A percentile compares a stretch with the other conserved stretches of the same genome.
These are phyloP conservation scores for Aphelinus atriplicis DNA, from an alignment of 1,140 invertebrate species.

Conservation along the genomic window DNA sequence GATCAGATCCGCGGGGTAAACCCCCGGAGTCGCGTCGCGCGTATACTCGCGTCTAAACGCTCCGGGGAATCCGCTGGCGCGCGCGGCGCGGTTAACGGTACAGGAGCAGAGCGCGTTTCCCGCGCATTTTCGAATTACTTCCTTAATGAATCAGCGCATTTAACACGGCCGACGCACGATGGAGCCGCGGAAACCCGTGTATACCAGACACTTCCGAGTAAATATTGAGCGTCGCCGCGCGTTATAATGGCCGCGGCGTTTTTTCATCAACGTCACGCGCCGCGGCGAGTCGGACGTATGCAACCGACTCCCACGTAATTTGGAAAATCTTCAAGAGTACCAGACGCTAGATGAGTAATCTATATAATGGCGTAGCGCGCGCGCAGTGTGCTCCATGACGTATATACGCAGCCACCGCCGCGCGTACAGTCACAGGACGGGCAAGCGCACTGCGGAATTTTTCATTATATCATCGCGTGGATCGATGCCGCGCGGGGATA, in stretches of 20 bases:
- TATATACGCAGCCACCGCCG: too few species aligned
- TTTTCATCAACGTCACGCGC: not conserved
- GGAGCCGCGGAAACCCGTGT: not conserved
- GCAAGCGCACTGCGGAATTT: too few species aligned
- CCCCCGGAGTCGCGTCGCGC: not conserved
- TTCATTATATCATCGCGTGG: too few species aligned
- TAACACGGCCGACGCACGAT: not conserved
- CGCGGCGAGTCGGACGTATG: not conserved
- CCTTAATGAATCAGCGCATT: conserved; percentile 16
- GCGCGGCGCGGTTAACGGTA: not conserved
- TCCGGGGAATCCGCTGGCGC: conserved; percentile 2
- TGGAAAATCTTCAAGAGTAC: conserved; percentile 8
- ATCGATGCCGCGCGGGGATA: too few species aligned
- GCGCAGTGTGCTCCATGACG: too few species aligned
- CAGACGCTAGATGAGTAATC: not conserved
- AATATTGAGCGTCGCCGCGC: too few species aligned
- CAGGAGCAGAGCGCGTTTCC: not conserved
- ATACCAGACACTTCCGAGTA: too few species aligned
- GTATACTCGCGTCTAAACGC: conserved; percentile 34
- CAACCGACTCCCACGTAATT: conserved; percentile 1
- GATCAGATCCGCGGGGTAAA: too few species aligned
- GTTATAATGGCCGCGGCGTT: not conserved
- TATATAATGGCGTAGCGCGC: too few species aligned
- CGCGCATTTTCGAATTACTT: not conserved
- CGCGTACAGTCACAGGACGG: too few species aligned